A percentile compares a stretch with the other conserved stretches of the same genome.
Conservation (phyloP, 2,888 invertebrate genomes). For the Calliopum simillimum region DNA sequence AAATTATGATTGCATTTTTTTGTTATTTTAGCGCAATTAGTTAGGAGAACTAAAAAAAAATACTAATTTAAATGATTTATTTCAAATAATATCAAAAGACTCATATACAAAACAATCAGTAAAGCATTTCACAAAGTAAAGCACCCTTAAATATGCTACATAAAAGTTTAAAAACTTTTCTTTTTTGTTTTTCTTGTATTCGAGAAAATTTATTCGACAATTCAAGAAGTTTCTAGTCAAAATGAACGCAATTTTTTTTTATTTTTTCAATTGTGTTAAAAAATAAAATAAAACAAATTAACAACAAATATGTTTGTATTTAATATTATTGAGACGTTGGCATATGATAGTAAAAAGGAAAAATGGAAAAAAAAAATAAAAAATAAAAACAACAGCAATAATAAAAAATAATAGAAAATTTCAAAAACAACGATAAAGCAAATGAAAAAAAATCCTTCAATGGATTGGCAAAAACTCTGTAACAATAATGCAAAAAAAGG, state of each 20-base stretch:
- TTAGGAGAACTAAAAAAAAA: not conserved
- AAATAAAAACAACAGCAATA: not conserved
- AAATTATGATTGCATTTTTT: not conserved
- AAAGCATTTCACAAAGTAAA: no score
- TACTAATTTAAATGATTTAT: no score
- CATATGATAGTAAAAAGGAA: no score
- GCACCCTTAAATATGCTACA: not conserved
- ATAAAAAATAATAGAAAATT: not conserved
- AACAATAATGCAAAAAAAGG: slow-evolving; percentile 7
- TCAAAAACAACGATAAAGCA: slow-evolving; percentile 16
- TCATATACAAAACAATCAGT: no score
- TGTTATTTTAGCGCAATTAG: not conserved
- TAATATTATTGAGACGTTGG: no score
- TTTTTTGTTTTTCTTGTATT: not conserved
- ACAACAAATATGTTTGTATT: not conserved
- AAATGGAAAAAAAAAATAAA: no score
- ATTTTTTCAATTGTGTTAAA: not conserved
- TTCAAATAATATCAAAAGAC: no score
- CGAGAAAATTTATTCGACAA: not conserved
- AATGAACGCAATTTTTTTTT: not conserved
- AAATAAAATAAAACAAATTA: slow-evolving; percentile 10
- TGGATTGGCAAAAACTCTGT: not conserved
- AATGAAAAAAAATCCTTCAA: slow-evolving; percentile 7
- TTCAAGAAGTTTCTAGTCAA: slow-evolving; percentile 10
- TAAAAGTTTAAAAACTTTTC: not conserved